Evolutionary conservation across 2,888 invertebrate genomes (phyloP), one percentile per base, ranked within the genome.

Genomic region (Noctua fimbriata): DNA sequence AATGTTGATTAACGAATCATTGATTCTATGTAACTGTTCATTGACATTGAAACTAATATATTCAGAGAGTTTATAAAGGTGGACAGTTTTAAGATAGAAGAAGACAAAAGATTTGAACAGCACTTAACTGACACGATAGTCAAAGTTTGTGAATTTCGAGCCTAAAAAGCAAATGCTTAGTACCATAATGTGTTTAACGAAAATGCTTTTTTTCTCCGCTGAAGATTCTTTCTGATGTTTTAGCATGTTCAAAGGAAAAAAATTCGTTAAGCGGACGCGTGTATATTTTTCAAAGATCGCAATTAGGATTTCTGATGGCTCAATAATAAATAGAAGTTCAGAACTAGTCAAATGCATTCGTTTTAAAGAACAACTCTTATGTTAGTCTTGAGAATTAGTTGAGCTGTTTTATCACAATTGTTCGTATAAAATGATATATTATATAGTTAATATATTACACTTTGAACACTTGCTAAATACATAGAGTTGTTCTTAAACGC

Each of bases 271-370:
- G 77, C 72, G 72, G 63, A 77, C 72, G 76, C 73, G 63, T 80
- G 65, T 79, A 86, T 88, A 88, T 79, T 88, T 87, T 88, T 79
- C 76, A 77, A 86, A 66, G 67, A 82, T 75, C 41, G 86, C 88
- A 88, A 88, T 88, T 88, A 88, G 78, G 63, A 85, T 89, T 89
- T 89, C 87, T 90, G 85, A 88, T 89, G 90, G 92, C 92, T 92
- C 92, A 92, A 92, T 92, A 89, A 90, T 89, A 78, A 82, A 80
- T 88, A 85, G 82, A 89, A 77, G 71, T 82, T 88, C 86, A 86
- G 63, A 83, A 88, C 89, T 89, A 90, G 89, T 89, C 90, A 89
- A 82, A 86, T 70, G 75, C 79, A 87, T 84, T 83, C 84, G 86
- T 83, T 88, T 79, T 28, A 76, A 83, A 86, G 86, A 82, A 85